Evolutionary conservation across 2,888 invertebrate genomes (phyloP), one percentile per base, ranked within the genome.

Genomic region (Dioctria rufipes): DNA sequence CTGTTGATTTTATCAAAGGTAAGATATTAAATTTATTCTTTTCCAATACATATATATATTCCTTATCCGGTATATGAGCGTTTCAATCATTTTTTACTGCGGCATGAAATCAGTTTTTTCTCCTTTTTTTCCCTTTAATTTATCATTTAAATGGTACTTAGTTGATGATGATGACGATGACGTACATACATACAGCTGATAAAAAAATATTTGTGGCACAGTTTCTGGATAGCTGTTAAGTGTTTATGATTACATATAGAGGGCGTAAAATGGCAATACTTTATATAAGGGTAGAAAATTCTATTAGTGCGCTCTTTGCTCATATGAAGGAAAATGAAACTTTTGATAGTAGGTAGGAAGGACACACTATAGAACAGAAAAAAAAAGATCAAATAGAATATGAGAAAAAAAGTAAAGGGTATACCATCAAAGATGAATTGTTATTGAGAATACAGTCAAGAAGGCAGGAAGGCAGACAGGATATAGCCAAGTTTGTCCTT

Each of bases 1-100:
- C 96, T 2, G 95, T 97, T 65, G 96, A 96, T 88, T 97, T 97
- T 88, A 97, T 97, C 84, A 95, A 96, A 92, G 96, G 96, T 96
- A 89, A 89, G 92, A 25, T 84, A 11, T 39, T 46, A 40, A 9
- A 66, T 25, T 25, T 25, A 25, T 13, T 60, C 63, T 13, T 25
- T 2, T 6, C 46, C 49, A 40, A 39, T 4, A 73, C 11, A 37
- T 3, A 4, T 37, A 37, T 37, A 39, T 63, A 25, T 77, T 39
- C 77, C 39, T 43, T 25, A 25, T 25, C 25, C 2, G 25, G 25
- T 25, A 25, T 25, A 25, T 25, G 1, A 25, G 25, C 25, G 25
- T 25, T 43, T 77, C 77, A 40, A 46, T 61, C 11, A 37, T 46
- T 63, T 39, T 46, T 77, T 77, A 37, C 25, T 25, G 25, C 25